A percentile compares a stretch with the other conserved stretches of the same genome.
These are phyloP conservation scores for Caenorhabditis macrosperma DNA, from an alignment of 2,888 invertebrate genomes.

Conservation along the genomic window DNA sequence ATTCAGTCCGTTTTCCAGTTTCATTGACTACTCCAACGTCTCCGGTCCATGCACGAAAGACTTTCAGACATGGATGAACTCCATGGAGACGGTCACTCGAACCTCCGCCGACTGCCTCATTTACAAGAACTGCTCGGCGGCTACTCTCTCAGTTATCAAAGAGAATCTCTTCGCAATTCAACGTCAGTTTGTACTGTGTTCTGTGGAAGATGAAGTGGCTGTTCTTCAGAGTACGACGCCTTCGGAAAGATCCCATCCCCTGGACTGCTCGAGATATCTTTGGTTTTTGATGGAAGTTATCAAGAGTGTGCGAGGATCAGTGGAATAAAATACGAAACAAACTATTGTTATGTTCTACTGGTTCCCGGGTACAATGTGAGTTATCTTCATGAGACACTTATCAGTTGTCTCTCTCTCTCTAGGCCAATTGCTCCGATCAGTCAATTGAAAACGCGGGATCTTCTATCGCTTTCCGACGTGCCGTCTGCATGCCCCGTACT, in stretches of 20 bases:
- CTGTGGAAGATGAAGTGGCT: too few species aligned
- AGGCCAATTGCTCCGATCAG: slow-evolving; percentile 16
- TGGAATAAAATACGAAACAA: slow-evolving; percentile 50
- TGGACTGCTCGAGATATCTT: slow-evolving; percentile 31
- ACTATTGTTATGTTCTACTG: slow-evolving; percentile 51
- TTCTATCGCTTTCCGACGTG: slow-evolving; percentile 21
- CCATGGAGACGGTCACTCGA: slow-evolving; percentile 1
- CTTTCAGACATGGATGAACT: slow-evolving; percentile 25
- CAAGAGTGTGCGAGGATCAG: slow-evolving; percentile 50
- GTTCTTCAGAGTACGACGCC: slow-evolving; percentile 50
- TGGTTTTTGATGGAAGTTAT: slow-evolving; percentile 49
- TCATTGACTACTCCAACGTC: slow-evolving; percentile 18
- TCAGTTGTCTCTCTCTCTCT: too few species aligned
- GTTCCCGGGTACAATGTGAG: slow-evolving; percentile 22
- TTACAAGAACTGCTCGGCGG: slow-evolving; percentile 7
- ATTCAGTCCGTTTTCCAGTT: background rate
- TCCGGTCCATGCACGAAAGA: slow-evolving; percentile 21
- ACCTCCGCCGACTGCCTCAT: slow-evolving; percentile 13
- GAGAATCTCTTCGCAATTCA: slow-evolving; percentile 22
- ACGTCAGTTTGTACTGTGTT: too few species aligned
- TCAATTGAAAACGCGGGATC: slow-evolving; percentile 3
- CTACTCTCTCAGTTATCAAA: background rate
- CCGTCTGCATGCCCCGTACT: slow-evolving; percentile 37
- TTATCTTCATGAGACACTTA: too few species aligned
- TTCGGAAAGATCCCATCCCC: slow-evolving; percentile 51